Evolutionary conservation across 1,140 invertebrate genomes (phyloP).

Genomic region (Tribolium madens): DNA sequence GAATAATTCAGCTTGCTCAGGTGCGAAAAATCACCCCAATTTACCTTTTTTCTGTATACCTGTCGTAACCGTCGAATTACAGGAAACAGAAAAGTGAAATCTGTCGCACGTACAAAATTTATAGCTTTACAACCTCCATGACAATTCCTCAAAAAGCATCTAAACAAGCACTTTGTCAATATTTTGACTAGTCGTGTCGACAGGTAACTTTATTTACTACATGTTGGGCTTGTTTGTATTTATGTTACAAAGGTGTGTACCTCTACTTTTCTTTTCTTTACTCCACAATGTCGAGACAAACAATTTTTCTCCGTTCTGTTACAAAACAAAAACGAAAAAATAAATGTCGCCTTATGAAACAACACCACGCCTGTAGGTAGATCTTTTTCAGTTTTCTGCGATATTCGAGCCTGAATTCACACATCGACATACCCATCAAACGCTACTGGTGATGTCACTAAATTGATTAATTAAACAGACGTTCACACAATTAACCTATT

Average conservation of each 20-base stretch:
- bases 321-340: constrained; percentile 27
- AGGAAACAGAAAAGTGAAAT: constrained; percentile 14
- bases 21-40: neutral
- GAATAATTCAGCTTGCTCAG: neutral
- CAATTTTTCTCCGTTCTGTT: constrained; percentile 7
- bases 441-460: constrained; percentile 25
- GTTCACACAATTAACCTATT: constrained; percentile 44
- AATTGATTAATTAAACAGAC: constrained; percentile 42
- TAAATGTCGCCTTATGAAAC: neutral
- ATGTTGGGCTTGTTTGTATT: constrained; percentile 25
- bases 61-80: neutral
- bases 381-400: neutral
- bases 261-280: constrained; percentile 14
- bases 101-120: constrained; percentile 19
- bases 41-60: neutral
- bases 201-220: constrained; percentile 22
- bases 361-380: constrained; percentile 13
- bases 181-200: constrained; percentile 28
- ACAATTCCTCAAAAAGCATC: constrained; percentile 3
- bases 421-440: constrained; percentile 18
- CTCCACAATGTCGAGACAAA: constrained; percentile 16
- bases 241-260: constrained; percentile 24
- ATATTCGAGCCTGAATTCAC: neutral
- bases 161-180: constrained; percentile 31
- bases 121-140: constrained; percentile 28